phyloP scores from a whole-genome alignment of 2,113 vertebrate genomes.

The Anser brachyrhynchus region DNA sequence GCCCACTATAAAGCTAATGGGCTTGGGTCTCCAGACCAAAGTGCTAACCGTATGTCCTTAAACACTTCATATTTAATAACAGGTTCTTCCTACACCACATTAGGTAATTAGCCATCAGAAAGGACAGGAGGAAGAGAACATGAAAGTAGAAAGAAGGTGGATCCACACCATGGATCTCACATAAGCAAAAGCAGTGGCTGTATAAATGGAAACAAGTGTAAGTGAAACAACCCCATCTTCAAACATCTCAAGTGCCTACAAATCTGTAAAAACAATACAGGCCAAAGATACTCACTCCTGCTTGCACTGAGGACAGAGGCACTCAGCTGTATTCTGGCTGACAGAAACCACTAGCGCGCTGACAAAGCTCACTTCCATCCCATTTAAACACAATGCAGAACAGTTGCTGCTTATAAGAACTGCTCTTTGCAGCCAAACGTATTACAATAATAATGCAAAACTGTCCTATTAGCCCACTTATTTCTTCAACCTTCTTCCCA shows the following conservation, averaged over 20 bases:
- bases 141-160: neutral
- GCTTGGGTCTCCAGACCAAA: neutral
- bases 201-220: neutral
- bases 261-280: neutral
- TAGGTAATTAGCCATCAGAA: neutral
- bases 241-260: neutral
- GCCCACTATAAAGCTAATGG: neutral
- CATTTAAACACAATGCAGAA: neutral
- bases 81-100: neutral
- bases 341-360: neutral
- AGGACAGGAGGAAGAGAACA: neutral
- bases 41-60: neutral
- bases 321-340: neutral
- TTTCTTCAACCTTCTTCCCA: neutral
- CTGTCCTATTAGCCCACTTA: neutral
- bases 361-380: neutral
- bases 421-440: neutral
- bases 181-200: neutral
- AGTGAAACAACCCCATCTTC: neutral
- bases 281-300: neutral
- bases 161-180: neutral
- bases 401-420: neutral
- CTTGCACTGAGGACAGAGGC: rapidly evolving
- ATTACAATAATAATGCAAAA: neutral
- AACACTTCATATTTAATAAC: neutral